Evolutionary conservation across 2,888 invertebrate genomes (phyloP), one percentile per base, ranked within the genome.

Genomic region (Cylindroiulus punctatus): DNA sequence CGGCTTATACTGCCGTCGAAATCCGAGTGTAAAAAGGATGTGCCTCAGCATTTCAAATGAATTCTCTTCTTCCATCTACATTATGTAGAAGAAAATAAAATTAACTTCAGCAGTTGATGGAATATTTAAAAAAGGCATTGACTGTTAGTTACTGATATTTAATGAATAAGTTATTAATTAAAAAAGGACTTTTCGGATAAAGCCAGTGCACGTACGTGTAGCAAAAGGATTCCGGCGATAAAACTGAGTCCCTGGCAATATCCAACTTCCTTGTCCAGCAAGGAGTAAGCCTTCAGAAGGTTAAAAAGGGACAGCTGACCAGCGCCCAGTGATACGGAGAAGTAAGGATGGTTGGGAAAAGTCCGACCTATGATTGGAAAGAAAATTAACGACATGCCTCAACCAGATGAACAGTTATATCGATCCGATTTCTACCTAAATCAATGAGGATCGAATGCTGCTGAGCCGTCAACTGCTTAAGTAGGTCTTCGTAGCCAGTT

Each of bases 231-330:
- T 17, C 98, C 98, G 87, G 98, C 98, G 1, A 98, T 97, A 90
- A 98, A 99, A 89, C 97, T 97, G 14, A 98, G 93, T 0, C 98
- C 98, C 91, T 99, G 98, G 89, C 98, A 98, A 91, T 98, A 98
- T 0, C 98, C 98, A 0, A 99, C 96, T 90, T 98, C 97, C 0
- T 95, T 95, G 91, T 99, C 98, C 57, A 98, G 91, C 40, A 98
- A 92, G 0, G 98, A 98, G 91, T 98, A 98, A 0, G 98, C 98
- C 91, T 99, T 99, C 42, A 99, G 92, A 30, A 98, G 92, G 92
- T 98, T 98, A 91, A 98, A 99, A 3, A 99, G 91, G 0, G 97
- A 96, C 88, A 98, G 91, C 90, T 98, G 98, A 0, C 98, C 98
- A 0, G 97, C 95, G 0, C 98, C 98, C 65, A 98, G 91, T 0